phyloP scores from a whole-genome alignment of 2,113 vertebrate species.

The Coturnix japonica region DNA sequence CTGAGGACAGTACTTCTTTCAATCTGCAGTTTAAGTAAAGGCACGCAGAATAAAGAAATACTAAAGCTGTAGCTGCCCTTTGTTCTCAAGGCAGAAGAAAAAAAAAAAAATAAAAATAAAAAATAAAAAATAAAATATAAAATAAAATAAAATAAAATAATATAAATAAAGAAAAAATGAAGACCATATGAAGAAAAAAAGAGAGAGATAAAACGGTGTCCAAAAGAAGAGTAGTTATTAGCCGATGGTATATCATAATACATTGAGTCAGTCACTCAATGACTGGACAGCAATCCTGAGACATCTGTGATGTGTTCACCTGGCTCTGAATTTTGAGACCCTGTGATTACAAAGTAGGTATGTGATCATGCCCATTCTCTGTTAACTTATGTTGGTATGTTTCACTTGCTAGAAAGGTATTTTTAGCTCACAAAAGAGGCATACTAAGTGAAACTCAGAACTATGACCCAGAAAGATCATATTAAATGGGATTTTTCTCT shows the following conservation, averaged over 20 bases:
- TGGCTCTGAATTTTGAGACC: neutral
- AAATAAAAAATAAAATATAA: too few species aligned
- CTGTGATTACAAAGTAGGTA: neutral
- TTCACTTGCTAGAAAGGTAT: neutral
- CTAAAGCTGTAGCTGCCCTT: neutral
- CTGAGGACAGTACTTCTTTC: neutral
- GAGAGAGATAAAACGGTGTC: neutral
- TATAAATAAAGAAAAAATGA: neutral
- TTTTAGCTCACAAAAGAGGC: neutral
- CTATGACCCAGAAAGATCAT: slow-evolving; percentile 21
- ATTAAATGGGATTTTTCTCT: slow-evolving; percentile 30
- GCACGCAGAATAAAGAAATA: neutral
- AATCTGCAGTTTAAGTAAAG: neutral
- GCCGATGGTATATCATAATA: neutral
- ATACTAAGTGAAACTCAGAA: slow-evolving; percentile 25
- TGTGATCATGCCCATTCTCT: neutral
- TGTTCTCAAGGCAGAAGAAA: neutral
- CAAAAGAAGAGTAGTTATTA: neutral
- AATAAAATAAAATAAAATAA: too few species aligned
- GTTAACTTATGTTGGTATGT: neutral
- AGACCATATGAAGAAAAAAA: neutral
- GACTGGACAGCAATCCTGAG: neutral
- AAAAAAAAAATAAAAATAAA: too few species aligned
- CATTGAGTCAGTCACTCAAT: neutral
- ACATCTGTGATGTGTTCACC: neutral